A percentile compares a stretch with the other conserved stretches of the same genome.
Evolutionary conservation across 2,797 vertebrate genomes (phyloP).

Genomic region (Brachyrhaphis roseni): DNA sequence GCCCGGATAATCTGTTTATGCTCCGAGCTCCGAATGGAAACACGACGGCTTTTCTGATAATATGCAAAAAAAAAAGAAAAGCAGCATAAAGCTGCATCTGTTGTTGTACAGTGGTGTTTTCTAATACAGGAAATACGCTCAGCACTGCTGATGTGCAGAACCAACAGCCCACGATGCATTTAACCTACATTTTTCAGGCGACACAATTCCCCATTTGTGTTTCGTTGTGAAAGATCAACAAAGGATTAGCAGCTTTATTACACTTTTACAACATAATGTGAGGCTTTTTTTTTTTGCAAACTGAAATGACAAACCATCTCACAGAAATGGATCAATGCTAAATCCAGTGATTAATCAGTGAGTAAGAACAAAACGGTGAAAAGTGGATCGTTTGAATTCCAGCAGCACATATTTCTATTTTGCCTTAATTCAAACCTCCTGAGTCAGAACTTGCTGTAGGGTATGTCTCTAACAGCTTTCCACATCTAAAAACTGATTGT

Average conservation of each 20-base stretch:
- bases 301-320: background rate
- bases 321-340: background rate
- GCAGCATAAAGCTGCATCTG: background rate
- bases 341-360: background rate
- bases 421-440: background rate
- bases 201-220: background rate
- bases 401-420: background rate
- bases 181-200: background rate
- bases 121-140: background rate
- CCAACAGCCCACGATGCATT: background rate
- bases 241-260: background rate
- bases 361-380: background rate
- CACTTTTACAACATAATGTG: too few species aligned
- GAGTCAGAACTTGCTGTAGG: background rate
- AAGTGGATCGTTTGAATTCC: background rate
- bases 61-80: background rate
- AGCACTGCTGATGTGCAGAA: background rate
- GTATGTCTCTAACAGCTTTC: background rate
- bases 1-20: conserved; percentile 18
- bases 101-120: background rate
- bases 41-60: conserved; percentile 1
- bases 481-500: background rate
- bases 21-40: conserved; percentile 4
- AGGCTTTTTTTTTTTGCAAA: background rate
- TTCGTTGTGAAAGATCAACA: background rate